These are phyloP conservation scores for Tridacna crocea DNA, from an alignment of 2,888 invertebrate species.

Conservation along the genomic window DNA sequence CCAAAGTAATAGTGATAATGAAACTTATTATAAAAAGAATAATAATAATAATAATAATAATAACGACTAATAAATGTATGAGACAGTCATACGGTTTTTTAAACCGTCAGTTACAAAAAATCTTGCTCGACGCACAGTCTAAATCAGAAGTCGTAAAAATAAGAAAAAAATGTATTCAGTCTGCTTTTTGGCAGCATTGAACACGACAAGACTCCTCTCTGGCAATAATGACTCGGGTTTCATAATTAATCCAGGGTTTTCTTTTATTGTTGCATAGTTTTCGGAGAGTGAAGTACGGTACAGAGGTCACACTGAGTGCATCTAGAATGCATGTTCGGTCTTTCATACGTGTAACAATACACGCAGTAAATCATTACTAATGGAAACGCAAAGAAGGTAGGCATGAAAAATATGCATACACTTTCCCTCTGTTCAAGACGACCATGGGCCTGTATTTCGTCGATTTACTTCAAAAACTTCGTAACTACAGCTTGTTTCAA, in stretches of 20 bases:
- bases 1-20: too few relatives aligned
- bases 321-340: background rate
- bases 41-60: too few relatives aligned
- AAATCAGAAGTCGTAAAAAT: constrained; percentile 20
- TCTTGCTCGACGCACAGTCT: constrained; percentile 2
- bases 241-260: constrained; percentile 13
- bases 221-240: constrained; percentile 20
- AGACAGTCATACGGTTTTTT: too few relatives aligned
- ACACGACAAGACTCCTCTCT: constrained; percentile 13
- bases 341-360: constrained; percentile 12
- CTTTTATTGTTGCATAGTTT: constrained; percentile 15
- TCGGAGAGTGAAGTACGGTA: background rate
- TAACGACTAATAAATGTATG: too few relatives aligned
- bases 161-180: constrained; percentile 1
- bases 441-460: too few relatives aligned
- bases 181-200: constrained; percentile 16
- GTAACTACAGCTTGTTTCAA: too few relatives aligned
- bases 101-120: too few relatives aligned
- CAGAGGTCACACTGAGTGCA: background rate
- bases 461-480: too few relatives aligned
- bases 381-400: background rate
- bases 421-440: too few relatives aligned
- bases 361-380: constrained; percentile 7
- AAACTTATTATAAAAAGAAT: too few relatives aligned
- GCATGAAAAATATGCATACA: background rate